phyloP scores from a whole-genome alignment of 2,113 vertebrate genomes.

The Microtus richardsoni region DNA sequence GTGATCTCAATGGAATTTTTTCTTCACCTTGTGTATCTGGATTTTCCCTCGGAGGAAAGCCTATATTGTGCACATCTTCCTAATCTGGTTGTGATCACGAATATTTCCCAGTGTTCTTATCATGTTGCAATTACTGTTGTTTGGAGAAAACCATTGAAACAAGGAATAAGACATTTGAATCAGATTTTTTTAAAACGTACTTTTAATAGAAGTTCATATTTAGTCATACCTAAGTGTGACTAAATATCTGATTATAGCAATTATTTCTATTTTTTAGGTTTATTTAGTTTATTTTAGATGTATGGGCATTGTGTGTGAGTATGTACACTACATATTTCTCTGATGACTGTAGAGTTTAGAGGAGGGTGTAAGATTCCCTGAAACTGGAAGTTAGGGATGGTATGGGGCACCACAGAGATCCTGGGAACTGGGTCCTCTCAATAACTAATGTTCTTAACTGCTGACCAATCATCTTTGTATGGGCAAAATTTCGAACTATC shows the following conservation, averaged over 20 bases:
- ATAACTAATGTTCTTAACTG: neutral
- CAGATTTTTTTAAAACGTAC: constrained; percentile 15
- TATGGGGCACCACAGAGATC: neutral
- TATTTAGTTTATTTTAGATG: neutral
- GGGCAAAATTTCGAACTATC: constrained; percentile 5
- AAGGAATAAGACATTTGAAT: neutral
- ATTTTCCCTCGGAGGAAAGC: neutral
- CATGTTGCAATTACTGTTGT: neutral
- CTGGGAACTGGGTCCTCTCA: neutral
- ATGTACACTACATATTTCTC: neutral
- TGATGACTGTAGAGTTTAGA: neutral
- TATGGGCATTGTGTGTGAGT: neutral
- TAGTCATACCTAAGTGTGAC: neutral
- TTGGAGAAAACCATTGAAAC: neutral
- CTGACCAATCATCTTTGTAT: constrained; percentile 35
- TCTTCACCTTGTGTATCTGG: neutral
- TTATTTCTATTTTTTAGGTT: neutral
- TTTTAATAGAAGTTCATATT: neutral
- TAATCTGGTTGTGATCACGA: neutral
- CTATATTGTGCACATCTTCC: neutral
- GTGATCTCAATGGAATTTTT: neutral
- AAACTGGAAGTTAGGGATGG: neutral
- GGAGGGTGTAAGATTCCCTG: neutral
- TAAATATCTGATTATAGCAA: neutral
- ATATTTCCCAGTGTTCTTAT: neutral